Base-by-base conservation (phyloP, 2,797 vertebrate genomes). In the Rachycentron canadum region DNA sequence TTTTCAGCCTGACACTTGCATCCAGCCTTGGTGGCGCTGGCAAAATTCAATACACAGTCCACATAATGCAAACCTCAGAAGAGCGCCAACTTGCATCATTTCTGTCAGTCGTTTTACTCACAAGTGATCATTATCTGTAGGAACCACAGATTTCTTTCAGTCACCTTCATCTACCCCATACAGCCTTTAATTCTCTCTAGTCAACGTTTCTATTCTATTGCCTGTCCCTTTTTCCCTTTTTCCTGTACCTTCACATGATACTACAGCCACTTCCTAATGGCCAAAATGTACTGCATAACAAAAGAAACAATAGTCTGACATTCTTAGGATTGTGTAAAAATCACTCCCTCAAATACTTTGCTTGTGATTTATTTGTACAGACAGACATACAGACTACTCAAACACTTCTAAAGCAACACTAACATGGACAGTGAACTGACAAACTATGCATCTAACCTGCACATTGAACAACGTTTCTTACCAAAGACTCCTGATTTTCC, bases 361-460 rank as follows among this genome's bases (percentile, higher is more conserved):
- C 69, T 63, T 63, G 47, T 82, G 73, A 84, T 85, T 89, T 77
- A 30, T 71, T 64, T 70, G 43, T 69, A 53, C n/a, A 63, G 17
- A 76, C 73, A 69, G 45, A 82, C 61, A 69, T 8, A 34, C 14
- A 50, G 78, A 62, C 47, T 70, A 76, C 50, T 73, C 62, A 78
- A 85, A 77, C 55, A 72, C 69, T 58, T 79, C 69, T 78, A 86
- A 90, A 81, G 70, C 79, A 82, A 89, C 40, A 52, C 69, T 25
- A 61, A 88, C 83, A 65, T 82, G 73, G 86, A 91, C 90, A 89
- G 87, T 89, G 84, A 89, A 84, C 79, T 14, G 83, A 91, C 87
- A 91, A 81, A 79, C 80, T 50, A 62, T 73, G 78, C 69, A 81
- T 69, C 66, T 83, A 75, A 88, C 81, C 79, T 84, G 84, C 87